Evolutionary conservation across 2,113 vertebrate genomes (phyloP), one percentile per base, ranked within the genome.

Genomic region (Odontophorus gujanensis): DNA sequence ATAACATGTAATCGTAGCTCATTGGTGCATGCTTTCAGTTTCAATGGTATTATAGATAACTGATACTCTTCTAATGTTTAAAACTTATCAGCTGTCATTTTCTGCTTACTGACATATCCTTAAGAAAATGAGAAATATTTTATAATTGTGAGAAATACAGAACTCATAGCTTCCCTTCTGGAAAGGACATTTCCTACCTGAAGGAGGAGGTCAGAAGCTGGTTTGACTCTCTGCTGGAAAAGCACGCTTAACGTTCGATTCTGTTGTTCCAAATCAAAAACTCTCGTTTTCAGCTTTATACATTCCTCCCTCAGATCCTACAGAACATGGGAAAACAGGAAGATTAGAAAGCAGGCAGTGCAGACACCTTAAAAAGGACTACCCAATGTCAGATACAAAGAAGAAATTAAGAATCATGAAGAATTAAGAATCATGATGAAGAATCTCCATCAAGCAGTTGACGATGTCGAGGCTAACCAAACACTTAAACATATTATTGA

Each of bases 261-360:
- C 97, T 99, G 99, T 96, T 99, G 98, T 85, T 99, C 99, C 84
- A 99, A 97, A 96, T 99, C 99, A 82, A 98, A 99, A 68, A 99
- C 99, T 90, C 99, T 98, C 2, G 98, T 99, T 73, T 99, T 98
- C 94, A 99, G 95, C 97, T 99, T 99, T 95, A 99, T 95, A 94
- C 99, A 99, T 85, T 99, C 99, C 78, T 99, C 98, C 63, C 98
- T 98, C 81, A 99, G 97, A 96, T 99, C 98, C 99, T 99, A 96
- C 32, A 95, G 28, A 38, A 94, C 21, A 94, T 9, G 53, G 65
- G 19, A 72, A 87, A 92, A 73, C 9, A 85, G 26, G 28, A 78
- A 77, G 53, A 72, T 96, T 84, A 93, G 43, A 87, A 85, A 85
- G 43, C 51, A 67, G 13, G 47, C 73, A 93, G 85, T 7, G 51